Evolutionary conservation across 2,888 invertebrate species (phyloP).

Genomic region (Harpagoxenus sublaevis): DNA sequence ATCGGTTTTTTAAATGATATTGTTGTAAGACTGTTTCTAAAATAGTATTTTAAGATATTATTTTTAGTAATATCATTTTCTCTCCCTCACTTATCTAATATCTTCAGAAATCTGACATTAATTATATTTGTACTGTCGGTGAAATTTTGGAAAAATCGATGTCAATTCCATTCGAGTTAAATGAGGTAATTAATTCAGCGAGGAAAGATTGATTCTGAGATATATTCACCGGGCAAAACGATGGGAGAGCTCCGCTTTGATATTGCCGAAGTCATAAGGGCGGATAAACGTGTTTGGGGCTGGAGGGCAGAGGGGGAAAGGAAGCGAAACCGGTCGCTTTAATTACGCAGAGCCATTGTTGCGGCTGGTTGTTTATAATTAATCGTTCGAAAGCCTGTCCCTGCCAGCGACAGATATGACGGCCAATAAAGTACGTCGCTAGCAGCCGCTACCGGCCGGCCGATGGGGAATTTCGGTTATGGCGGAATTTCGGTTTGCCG

Average conservation of each 20-base stretch:
- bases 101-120: background rate
- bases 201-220: conserved; percentile 37
- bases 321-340: conserved; percentile 78
- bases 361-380: conserved; percentile 84
- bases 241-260: conserved; percentile 62
- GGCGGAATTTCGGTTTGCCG: conserved; percentile 69
- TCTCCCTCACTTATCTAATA: background rate
- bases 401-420: conserved; percentile 84
- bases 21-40: background rate
- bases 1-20: background rate
- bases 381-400: conserved; percentile 81
- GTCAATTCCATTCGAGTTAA: background rate
- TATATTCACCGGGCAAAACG: conserved; percentile 26
- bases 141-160: background rate
- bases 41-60: background rate
- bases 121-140: background rate
- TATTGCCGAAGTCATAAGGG: conserved; percentile 58
- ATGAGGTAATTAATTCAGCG: conserved; percentile 28
- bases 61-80: background rate
- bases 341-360: conserved; percentile 82
- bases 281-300: conserved; percentile 62
- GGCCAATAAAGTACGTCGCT: conserved; percentile 84
- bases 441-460: conserved; percentile 74
- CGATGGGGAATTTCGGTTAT: conserved; percentile 72
- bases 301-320: conserved; percentile 63